phyloP scores from a whole-genome alignment of 2,888 invertebrate species.

The Tuta absoluta region DNA sequence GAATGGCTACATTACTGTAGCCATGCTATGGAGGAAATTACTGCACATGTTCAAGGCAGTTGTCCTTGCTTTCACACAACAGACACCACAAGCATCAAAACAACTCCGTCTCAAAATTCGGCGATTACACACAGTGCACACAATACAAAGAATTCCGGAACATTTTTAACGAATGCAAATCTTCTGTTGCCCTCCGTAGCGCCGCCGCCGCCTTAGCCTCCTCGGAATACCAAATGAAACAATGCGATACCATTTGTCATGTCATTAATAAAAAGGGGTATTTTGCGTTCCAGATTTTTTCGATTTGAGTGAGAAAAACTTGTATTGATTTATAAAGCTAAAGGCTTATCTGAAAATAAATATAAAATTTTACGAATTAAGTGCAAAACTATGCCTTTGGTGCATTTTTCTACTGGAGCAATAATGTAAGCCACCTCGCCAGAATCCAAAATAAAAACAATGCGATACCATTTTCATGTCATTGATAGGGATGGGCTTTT shows the following conservation, averaged over 20 bases:
- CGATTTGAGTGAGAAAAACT: neutral
- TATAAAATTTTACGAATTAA: too few relatives aligned
- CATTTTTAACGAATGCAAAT: conserved; percentile 81
- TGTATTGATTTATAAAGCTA: neutral
- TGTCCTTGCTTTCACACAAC: too few relatives aligned
- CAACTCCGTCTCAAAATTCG: conserved; percentile 7
- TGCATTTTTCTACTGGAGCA: too few relatives aligned
- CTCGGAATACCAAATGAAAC: conserved; percentile 67
- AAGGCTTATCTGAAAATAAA: too few relatives aligned
- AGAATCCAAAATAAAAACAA: too few relatives aligned
- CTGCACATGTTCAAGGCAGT: too few relatives aligned
- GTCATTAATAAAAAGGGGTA: conserved; percentile 39
- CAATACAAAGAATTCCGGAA: conserved; percentile 72
- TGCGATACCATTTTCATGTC: too few relatives aligned
- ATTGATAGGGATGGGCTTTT: too few relatives aligned
- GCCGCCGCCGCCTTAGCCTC: conserved; percentile 37
- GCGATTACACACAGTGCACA: conserved; percentile 73
- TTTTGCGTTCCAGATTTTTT: neutral
- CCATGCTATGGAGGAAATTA: too few relatives aligned
- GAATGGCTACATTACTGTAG: too few relatives aligned
- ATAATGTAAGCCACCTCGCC: too few relatives aligned
- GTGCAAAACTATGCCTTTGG: too few relatives aligned
- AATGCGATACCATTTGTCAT: conserved; percentile 63
- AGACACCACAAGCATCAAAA: conserved; percentile 33
- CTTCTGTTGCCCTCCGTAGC: conserved; percentile 73